Base-by-base conservation (phyloP, 23 tunicate species). In the Pegea sp. region DNA sequence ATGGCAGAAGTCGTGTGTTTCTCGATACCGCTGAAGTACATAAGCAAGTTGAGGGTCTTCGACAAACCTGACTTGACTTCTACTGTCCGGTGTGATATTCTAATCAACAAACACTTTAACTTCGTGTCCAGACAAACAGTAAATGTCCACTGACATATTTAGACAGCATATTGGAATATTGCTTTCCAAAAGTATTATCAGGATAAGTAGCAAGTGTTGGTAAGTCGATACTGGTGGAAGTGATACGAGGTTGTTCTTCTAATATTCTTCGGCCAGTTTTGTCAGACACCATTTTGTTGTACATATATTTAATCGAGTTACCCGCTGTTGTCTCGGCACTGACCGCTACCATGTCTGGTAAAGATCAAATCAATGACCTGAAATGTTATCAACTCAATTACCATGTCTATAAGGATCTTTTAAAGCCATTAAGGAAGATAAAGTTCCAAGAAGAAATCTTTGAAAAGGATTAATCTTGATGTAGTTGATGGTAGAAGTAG, bases 331-430 rank as follows among this genome's bases (percentile, higher is more conserved):
- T 74, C 53, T 84, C 95, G 1, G 84, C 80, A 61, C 84, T 69
- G 23, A 84, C 95, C 30, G 95, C 95, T 28, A 84, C 95, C 95
- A 84, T 84, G 54, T 84, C 93, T 81, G 46, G 16, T 8, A 38
- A 38, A 42, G 20, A 59, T 22, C 11, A 38, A 38, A 38, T 16
- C 16, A 38, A 38, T 38, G 16, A 38, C 11, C 11, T 38, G 46
- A 38, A 8, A 8, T 38, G 16, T 38, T 16, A 8, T 38, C 46
- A 38, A 8, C 46, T 38, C 16, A 8, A 38, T 16, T 38, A 79
- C 93, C 95, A 57, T 68, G 71, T 57, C 95, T 56, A 68, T 84
- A 68, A 5, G 95, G 95, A 57, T 84, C 30, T 2, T 22, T 24
- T 19, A 84, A 42, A 6, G 95, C 70, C 26, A 65, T 69, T 31